phyloP scores from a whole-genome alignment of 2,888 invertebrate species.

The Drosophila paranaensis region DNA sequence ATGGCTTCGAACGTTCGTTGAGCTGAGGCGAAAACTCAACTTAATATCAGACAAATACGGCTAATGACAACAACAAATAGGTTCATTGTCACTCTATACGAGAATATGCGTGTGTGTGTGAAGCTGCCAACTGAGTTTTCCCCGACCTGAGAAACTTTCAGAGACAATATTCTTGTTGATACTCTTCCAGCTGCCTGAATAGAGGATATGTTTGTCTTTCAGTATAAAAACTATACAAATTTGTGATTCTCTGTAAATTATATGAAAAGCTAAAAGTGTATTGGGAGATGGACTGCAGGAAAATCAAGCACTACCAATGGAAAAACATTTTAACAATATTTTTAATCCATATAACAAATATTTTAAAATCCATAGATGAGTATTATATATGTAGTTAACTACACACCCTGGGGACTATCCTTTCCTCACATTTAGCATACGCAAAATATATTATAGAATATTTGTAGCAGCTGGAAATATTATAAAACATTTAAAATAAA shows the following conservation, averaged over 20 bases:
- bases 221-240: not conserved
- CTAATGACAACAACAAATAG: constrained; percentile 77
- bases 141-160: constrained; percentile 52
- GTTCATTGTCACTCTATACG: constrained; percentile 32
- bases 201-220: not conserved
- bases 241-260: not conserved
- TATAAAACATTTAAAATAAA: not conserved
- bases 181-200: not conserved
- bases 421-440: too few relatives aligned
- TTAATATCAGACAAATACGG: constrained; percentile 76
- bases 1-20: constrained; percentile 18
- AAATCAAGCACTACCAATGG: too few relatives aligned
- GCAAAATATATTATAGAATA: too few relatives aligned
- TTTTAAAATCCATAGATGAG: too few relatives aligned
- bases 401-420: too few relatives aligned
- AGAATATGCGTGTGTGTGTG: not conserved
- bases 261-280: not conserved
- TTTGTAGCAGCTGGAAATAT: not conserved
- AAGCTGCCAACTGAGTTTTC: constrained; percentile 24
- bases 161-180: not conserved
- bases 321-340: too few relatives aligned
- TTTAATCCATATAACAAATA: too few relatives aligned
- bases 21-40: constrained; percentile 72
- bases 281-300: too few relatives aligned
- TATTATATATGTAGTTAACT: too few relatives aligned